phyloP scores from a whole-genome alignment of 30 jellyfish, hydroid and myxozoan species.

The Phacellophora camtschatica region DNA sequence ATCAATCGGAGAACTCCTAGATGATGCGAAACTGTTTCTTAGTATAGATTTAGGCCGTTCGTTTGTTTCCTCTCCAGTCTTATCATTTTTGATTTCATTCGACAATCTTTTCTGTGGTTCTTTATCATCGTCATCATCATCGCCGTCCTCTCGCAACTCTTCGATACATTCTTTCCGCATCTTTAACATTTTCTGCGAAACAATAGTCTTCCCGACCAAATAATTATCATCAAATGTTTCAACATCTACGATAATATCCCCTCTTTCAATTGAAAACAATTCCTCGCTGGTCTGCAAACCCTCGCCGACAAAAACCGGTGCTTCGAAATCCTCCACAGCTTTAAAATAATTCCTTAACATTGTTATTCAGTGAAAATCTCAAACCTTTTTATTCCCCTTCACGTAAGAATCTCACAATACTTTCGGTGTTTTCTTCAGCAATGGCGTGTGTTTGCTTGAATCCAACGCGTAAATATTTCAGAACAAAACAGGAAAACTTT shows the following conservation, averaged over 20 bases:
- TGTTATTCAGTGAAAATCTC: neutral
- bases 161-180: slow-evolving; percentile 61
- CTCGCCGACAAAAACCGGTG: slow-evolving; percentile 7
- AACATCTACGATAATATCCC: slow-evolving; percentile 82
- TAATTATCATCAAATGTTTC: slow-evolving; percentile 33
- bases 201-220: slow-evolving; percentile 57
- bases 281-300: slow-evolving; percentile 23
- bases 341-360: slow-evolving; percentile 64
- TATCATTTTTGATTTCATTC: neutral
- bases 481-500: neutral
- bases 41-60: neutral
- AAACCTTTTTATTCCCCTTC: slow-evolving; percentile 22
- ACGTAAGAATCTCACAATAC: neutral
- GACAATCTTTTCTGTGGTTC: neutral
- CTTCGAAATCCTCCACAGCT: slow-evolving; percentile 55
- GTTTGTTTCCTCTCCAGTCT: neutral
- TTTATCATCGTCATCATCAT: slow-evolving; percentile 4
- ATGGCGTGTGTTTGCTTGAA: neutral
- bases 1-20: neutral
- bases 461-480: neutral
- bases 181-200: slow-evolving; percentile 51
- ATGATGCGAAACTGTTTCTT: neutral
- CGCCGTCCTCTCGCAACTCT: slow-evolving; percentile 41
- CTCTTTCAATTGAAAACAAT: slow-evolving; percentile 61
- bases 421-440: neutral